Percentiles rank a stretch among this genome's conserved stretches.
phyloP scores from a whole-genome alignment of 2,113 vertebrate genomes.

The Saiga tatarica region DNA sequence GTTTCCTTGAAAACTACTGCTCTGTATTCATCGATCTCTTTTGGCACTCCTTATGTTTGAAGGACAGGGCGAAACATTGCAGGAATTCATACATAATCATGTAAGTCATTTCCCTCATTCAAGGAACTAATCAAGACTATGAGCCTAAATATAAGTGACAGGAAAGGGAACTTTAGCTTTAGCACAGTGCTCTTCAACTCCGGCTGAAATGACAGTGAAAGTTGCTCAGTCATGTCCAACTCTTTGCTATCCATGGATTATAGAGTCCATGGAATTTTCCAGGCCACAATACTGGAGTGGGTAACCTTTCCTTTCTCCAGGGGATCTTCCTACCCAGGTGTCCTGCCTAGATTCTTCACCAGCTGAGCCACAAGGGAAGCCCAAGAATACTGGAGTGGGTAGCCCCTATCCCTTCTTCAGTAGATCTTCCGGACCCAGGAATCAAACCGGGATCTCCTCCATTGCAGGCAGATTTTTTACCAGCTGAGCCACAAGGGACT shows the following conservation, averaged over 20 bases:
- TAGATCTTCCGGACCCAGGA: background rate
- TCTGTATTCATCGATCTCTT: background rate
- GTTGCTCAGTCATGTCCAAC: background rate
- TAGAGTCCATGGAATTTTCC: background rate
- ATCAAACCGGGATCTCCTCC: rapidly evolving
- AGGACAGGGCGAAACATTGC: background rate
- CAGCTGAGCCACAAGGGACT: background rate
- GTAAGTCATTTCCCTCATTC: background rate
- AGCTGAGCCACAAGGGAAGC: background rate
- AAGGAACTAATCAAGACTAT: slow-evolving; percentile 37
- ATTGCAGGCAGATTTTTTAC: background rate
- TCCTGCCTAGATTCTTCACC: background rate
- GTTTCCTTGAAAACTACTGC: background rate
- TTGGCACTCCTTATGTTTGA: background rate
- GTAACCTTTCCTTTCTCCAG: background rate
- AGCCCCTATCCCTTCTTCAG: background rate
- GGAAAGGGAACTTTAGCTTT: background rate
- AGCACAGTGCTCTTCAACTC: background rate
- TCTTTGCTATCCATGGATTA: background rate
- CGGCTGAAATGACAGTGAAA: background rate
- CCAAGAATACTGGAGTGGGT: background rate
- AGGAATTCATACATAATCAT: slow-evolving; percentile 13
- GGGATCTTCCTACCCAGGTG: background rate
- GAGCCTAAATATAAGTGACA: background rate
- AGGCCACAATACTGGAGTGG: background rate